Evolutionary conservation across 2,113 vertebrate species (phyloP).

Genomic region (Nipponia nippon): DNA sequence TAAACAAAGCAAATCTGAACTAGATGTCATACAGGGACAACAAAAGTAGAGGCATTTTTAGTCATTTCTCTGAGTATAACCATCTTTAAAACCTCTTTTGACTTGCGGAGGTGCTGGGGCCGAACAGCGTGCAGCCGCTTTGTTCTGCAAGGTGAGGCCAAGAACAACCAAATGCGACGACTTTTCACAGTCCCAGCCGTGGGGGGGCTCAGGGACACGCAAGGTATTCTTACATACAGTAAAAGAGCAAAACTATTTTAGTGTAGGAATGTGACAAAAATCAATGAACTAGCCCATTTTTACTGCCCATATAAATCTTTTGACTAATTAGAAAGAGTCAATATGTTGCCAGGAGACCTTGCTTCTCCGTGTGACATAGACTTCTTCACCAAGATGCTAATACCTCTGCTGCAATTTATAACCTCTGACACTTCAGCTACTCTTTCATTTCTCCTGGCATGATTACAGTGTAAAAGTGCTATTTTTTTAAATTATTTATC

Average conservation of each 20-base stretch:
- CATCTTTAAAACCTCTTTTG: not conserved
- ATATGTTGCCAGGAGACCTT: not conserved
- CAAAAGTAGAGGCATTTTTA: not conserved
- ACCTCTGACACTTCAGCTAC: conserved; percentile 27
- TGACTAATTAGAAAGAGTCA: conserved; percentile 32
- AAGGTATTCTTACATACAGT: not conserved
- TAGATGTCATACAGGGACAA: not conserved
- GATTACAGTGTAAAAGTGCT: conserved; percentile 44
- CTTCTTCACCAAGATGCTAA: conserved; percentile 1
- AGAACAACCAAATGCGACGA: accelerated
- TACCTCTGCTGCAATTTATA: conserved; percentile 44
- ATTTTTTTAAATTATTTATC: conserved; percentile 51
- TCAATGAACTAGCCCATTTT: conserved; percentile 29
- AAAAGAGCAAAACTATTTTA: not conserved
- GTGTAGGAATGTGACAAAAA: not conserved
- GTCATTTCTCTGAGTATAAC: not conserved
- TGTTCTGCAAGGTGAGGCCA: not conserved
- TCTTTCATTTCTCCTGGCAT: conserved; percentile 44
- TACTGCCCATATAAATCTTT: conserved; percentile 34
- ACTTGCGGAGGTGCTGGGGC: not conserved
- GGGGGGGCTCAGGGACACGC: not conserved
- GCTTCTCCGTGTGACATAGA: not conserved
- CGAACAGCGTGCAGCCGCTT: accelerated
- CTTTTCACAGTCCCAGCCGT: not conserved
- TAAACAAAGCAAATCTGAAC: not conserved